Base-by-base conservation (phyloP, 2,888 invertebrate genomes). In the Epistrophella euchroma region DNA sequence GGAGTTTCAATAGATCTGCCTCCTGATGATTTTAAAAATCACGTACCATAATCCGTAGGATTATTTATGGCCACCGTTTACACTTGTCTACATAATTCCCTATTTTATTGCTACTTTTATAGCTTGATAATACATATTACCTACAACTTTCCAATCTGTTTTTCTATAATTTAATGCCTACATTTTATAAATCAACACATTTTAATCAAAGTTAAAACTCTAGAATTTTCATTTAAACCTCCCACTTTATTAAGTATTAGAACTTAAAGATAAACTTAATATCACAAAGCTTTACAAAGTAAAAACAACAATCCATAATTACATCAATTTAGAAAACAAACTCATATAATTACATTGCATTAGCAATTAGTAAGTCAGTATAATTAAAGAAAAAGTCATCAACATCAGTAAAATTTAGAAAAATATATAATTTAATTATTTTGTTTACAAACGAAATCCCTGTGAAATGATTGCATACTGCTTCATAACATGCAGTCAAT, bases 241-340 rank as follows among this genome's bases (percentile, higher is more conserved):
- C 13, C 37, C 37, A 2, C 0, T 15, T 4, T 11, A 4, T 4
- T 15, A 40, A 37, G 37, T 13, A 43, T n/a, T 1, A 56, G 32
- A 17, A 19, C 17, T 17, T 17, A 6, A 5, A 32, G 17, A 10
- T 2, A n/a, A n/a, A n/a, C n/a, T n/a, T n/a, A n/a, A n/a, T n/a
- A n/a, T n/a, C n/a, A 2, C 32, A 6, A 25, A 52, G 2, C 50
- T 19, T 17, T 50, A 5, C 22, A 19, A 3, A 28, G n/a, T 55
- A 35, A 56, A 35, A 17, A 17, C 17, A 35, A 56, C 17, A 35
- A 56, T 32, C 11, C 5, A 35, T 32, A 35, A 56, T 56, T 56
- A 11, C 56, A 56, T 56, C 56, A 56, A 56, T 56, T 56, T 56
- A 17, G 35, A 32, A 35, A 35, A 17, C 17, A 32, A 56, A 56